phyloP scores from a whole-genome alignment of 2,113 vertebrate species.

The Uropsilus gracilis region DNA sequence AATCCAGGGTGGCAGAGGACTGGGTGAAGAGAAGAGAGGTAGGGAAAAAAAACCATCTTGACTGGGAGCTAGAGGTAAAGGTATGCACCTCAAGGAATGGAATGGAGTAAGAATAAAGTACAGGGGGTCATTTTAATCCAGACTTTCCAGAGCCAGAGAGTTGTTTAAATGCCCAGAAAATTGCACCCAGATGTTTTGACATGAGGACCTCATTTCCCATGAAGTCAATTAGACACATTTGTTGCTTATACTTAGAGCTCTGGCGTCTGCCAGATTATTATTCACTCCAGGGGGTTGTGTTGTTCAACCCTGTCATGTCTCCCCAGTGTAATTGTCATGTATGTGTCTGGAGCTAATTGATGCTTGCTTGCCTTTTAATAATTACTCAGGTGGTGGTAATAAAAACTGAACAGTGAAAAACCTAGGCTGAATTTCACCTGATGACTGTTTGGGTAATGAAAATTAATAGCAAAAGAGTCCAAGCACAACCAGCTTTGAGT shows the following conservation, averaged over 20 bases:
- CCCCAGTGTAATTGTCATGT: conserved; percentile 65
- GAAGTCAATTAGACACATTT: conserved; percentile 68
- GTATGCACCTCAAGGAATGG: background rate
- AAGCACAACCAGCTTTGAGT: conserved; percentile 6
- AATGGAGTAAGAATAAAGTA: background rate
- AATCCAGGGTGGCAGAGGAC: background rate
- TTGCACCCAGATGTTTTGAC: conserved; percentile 76
- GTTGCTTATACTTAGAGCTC: conserved; percentile 1
- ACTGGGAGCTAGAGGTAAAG: background rate
- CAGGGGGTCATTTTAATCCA: background rate
- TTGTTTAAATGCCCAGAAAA: conserved; percentile 74
- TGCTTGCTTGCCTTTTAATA: conserved; percentile 66
- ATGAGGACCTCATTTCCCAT: conserved; percentile 61
- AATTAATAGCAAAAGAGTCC: conserved; percentile 51
- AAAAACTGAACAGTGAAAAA: conserved; percentile 46
- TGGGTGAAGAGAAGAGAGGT: background rate
- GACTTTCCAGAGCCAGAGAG: conserved; percentile 34
- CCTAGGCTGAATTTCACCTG: conserved; percentile 34
- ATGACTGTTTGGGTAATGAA: conserved; percentile 61
- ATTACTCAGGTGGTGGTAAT: conserved; percentile 73
- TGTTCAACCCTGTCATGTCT: conserved; percentile 1
- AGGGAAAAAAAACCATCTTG: background rate
- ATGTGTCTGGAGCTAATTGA: conserved; percentile 69
- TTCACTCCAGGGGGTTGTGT: background rate
- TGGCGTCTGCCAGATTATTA: conserved; percentile 55